These are phyloP conservation scores for Drosophila tripunctata DNA, from an alignment of 2,888 invertebrate genomes.

Conservation along the genomic window DNA sequence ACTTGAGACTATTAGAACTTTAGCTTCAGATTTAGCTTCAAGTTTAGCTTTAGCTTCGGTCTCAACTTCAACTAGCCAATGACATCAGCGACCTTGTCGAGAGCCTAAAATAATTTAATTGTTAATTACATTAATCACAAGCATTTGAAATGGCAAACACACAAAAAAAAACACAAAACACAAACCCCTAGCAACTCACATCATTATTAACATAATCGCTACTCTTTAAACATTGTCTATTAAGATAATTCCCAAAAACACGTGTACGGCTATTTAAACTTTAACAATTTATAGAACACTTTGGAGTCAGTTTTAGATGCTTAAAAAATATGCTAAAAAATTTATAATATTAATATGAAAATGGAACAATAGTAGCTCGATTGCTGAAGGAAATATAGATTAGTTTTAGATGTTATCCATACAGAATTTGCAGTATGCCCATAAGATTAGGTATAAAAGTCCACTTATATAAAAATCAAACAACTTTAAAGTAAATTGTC, in stretches of 20 bases:
- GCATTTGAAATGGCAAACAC: conserved; percentile 8
- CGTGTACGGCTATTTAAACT: conserved; percentile 7
- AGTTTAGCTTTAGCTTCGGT: background rate
- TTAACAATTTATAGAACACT: background rate
- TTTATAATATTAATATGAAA: too few species aligned
- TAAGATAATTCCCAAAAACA: conserved; percentile 1
- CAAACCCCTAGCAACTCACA: conserved; percentile 13
- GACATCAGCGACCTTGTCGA: conserved; percentile 49
- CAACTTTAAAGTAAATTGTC: too few species aligned
- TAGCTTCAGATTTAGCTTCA: conserved; percentile 22
- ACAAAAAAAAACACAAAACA: background rate
- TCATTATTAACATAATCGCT: conserved; percentile 50
- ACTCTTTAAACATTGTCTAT: conserved; percentile 26
- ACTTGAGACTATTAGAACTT: conserved; percentile 49
- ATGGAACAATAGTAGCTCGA: too few species aligned
- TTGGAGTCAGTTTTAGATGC: background rate
- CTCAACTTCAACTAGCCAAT: conserved; percentile 31
- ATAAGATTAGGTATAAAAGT: too few species aligned
- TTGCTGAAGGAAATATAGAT: too few species aligned
- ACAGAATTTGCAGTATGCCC: too few species aligned
- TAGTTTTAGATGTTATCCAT: too few species aligned
- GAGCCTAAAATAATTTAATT: conserved; percentile 55
- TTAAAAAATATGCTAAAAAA: too few species aligned
- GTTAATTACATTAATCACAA: conserved; percentile 61
- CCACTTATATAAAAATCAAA: too few species aligned